Evolutionary conservation across 2,797 vertebrate genomes (phyloP), one percentile per base, ranked within the genome.

Genomic region (Ataeniobius toweri): DNA sequence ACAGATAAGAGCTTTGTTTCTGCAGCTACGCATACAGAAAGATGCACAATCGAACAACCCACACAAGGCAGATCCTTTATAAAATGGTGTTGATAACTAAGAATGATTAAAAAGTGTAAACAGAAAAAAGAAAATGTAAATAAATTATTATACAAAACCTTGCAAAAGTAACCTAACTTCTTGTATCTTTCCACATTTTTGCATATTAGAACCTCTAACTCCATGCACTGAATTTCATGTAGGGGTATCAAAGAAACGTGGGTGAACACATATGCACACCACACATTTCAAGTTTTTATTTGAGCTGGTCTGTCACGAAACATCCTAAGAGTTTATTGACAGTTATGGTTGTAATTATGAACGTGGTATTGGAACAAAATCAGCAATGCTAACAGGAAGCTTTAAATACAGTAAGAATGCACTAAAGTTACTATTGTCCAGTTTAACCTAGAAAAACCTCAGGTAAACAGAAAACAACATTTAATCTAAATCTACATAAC

Each of bases 381-480:
- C 6, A 14, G 12, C 9, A 31, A 51, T 70, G 53, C 59, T 65
- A 51, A 4, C 16, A 51, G 6, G 8, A 75, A 58, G 9, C 56
- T 41, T 68, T 61, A 65, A 44, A 56, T 48, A 31, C 20, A 41
- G 9, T 50, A 72, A 56, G 22, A 20, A 73, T n/a, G 22, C 1
- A 24, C 56, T 8, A 8, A 39, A 31, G 28, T 53, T 26, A 28
- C 28, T 36, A 18, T 26, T 63, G 44, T 74, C 31, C 16, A 51
- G 4, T 51, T 51, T 24, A 55, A 67, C 36, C 20, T 36, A 44
- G 1, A 73, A 22, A 63, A 79, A 84, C 59, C 58, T 51, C 51
- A 70, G 20, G 41, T 24, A 73, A 76, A 78, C 41, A 73, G 65
- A 80, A 53, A 83, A 41, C 48, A 61, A 50, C 36, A 68, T 39